Base-by-base conservation (phyloP, 2,888 invertebrate genomes). In the Erebia palarica region DNA sequence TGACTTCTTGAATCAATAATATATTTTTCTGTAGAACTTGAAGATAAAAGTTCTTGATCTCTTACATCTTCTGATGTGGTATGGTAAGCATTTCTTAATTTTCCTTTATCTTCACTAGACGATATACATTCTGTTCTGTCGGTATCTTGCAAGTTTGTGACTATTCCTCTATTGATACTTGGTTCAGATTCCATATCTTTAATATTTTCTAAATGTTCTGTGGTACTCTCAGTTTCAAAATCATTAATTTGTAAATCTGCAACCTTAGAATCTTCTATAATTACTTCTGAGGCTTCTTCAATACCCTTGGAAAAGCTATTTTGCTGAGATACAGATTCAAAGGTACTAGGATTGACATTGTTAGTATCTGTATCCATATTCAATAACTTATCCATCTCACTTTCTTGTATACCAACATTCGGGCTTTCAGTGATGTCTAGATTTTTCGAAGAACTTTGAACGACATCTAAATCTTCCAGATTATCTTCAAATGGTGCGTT, bases 1-100 rank as follows among this genome's bases (percentile, higher is more conserved):
- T 80, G 73, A 68, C 74, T 77, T 14, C 79, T 36, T 27, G 59
- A 55, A 51, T 70, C 47, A 11, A 44, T 11, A 7, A n/a, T 13
- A 0, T 18, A 8, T 21, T 63, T 71, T 51, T 70, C 42, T n/a
- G 27, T n/a, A 49, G 47, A 47, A n/a, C 36, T 59, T 55, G 42
- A 14, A 21, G 21, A 11, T 1, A 7, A 27, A 53, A 8, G 44
- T 49, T 36, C 47, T 16, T 59, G 4, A 49, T 61, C 60, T 55
- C 42, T 53, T 36, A 44, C 49, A 16, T 70, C 13, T 65, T 55
- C 18, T 55, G 55, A 9, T 42, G 13, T 16, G 1, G 0, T 3
- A 8, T 13, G 5, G 47, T 57, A 11, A 63, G 13, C 18, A 21
- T 49, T 49, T 58, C 8, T 44, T 44, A 18, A 8, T 57, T 57